A percentile compares a stretch with the other conserved stretches of the same genome.
Evolutionary conservation across 2,113 vertebrate species (phyloP).

Genomic region (Oceanodroma tethys): DNA sequence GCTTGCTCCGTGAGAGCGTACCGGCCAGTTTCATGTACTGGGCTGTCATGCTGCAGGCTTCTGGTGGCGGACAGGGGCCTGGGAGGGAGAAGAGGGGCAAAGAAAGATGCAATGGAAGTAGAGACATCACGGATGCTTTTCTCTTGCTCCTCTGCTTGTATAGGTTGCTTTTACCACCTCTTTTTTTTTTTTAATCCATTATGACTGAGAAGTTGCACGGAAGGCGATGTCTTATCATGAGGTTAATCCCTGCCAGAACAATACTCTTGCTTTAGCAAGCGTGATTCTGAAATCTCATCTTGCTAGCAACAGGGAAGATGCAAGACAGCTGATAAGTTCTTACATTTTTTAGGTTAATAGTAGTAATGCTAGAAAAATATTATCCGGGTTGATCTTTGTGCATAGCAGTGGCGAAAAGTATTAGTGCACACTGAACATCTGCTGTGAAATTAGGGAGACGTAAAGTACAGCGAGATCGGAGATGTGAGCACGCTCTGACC

Average conservation of each 20-base stretch:
- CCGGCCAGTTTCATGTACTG: background rate
- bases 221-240: background rate
- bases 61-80: background rate
- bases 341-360: background rate
- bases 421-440: background rate
- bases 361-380: background rate
- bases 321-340: background rate
- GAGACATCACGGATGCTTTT: rapidly evolving
- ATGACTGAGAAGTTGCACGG: background rate
- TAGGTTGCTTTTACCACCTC: background rate
- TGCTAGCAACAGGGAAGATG: background rate
- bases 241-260: background rate
- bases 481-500: background rate
- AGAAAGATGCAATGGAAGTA: background rate
- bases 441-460: background rate
- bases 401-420: rapidly evolving
- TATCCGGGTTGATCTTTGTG: background rate
- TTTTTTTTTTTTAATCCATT: background rate
- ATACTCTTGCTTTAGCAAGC: background rate
- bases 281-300: background rate
- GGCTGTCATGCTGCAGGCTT: background rate
- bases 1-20: background rate
- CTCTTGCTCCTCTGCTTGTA: background rate
- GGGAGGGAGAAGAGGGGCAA: background rate
- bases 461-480: rapidly evolving